Conservation (phyloP, 2,888 invertebrate species). For the Petrophora chlorosata region DNA sequence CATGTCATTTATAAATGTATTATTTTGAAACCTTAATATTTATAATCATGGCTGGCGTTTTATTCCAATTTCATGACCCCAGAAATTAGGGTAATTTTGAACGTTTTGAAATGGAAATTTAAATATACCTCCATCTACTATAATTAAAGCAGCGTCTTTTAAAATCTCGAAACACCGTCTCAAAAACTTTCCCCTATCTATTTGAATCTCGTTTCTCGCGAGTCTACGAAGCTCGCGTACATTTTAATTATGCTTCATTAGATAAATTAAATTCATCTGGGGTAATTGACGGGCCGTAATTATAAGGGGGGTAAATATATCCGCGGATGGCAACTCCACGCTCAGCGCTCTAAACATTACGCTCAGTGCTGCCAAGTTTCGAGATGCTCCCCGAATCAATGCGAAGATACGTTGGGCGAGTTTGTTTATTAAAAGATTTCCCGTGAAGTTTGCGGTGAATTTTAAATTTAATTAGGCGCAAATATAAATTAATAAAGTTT, state of each 20-base stretch:
- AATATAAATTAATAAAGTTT: constrained; percentile 52
- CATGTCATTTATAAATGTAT: too few species aligned
- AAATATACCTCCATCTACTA: constrained; percentile 20
- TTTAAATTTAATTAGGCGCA: constrained; percentile 58
- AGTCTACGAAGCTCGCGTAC: constrained; percentile 71
- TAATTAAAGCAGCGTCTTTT: constrained; percentile 20
- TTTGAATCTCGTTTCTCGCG: constrained; percentile 49
- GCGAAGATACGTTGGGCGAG: constrained; percentile 32
- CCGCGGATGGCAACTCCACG: constrained; percentile 54
- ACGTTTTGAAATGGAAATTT: constrained; percentile 33
- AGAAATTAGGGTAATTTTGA: constrained; percentile 2
- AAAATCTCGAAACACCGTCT: constrained; percentile 19
- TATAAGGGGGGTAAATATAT: constrained; percentile 55
- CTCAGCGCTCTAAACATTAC: constrained; percentile 38
- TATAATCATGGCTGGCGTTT: constrained; percentile 1
- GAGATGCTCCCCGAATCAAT: constrained; percentile 43
- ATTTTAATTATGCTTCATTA: constrained; percentile 84
- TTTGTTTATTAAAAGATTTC: constrained; percentile 60
- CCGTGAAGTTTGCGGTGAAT: constrained; percentile 47
- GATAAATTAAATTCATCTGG: constrained; percentile 80
- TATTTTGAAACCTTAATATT: too few species aligned
- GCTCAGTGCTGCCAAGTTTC: constrained; percentile 51
- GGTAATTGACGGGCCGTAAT: constrained; percentile 78
- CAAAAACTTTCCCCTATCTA: constrained; percentile 49
- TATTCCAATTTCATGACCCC: constrained; percentile 1